Evolutionary conservation across 2,797 vertebrate species (phyloP).

Genomic region (Neosalanx taihuensis): DNA sequence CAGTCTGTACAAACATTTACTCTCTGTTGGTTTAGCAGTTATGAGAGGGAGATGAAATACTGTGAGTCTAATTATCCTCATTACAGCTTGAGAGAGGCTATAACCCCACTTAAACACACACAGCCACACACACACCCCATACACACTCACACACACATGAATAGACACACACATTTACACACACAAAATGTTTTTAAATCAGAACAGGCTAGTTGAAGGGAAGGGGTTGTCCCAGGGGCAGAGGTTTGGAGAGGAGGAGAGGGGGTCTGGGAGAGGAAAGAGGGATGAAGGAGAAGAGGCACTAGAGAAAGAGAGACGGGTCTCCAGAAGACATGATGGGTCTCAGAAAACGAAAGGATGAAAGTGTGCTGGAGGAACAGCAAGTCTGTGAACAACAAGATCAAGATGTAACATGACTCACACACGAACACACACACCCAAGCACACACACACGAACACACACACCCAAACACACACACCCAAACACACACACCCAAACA

Average conservation of each 20-base stretch:
- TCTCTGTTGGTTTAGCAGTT: conserved; percentile 52
- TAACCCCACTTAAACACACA: conserved; percentile 32
- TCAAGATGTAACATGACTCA: neutral
- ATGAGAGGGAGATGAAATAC: conserved; percentile 46
- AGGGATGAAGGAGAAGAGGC: neutral
- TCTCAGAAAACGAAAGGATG: neutral
- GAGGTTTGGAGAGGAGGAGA: conserved; percentile 4
- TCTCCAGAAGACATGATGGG: neutral
- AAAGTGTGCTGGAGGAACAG: neutral
- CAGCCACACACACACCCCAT: conserved; percentile 21
- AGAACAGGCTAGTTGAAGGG: neutral
- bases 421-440: conserved; percentile 4
- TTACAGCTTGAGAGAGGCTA: conserved; percentile 42
- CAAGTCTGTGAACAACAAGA: conserved; percentile 22
- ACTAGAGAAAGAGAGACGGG: neutral
- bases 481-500: conserved; percentile 18
- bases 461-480: conserved; percentile 20
- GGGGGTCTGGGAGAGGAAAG: neutral
- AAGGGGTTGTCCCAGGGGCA: neutral
- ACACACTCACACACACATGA: conserved; percentile 14
- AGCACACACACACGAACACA: neutral
- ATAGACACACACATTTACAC: conserved; percentile 31
- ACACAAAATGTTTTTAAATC: conserved; percentile 19
- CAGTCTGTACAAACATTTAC: conserved; percentile 53
- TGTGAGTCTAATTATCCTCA: conserved; percentile 59